Base-by-base conservation (phyloP, 2,797 vertebrate species). In the Myotis planiceps region DNA sequence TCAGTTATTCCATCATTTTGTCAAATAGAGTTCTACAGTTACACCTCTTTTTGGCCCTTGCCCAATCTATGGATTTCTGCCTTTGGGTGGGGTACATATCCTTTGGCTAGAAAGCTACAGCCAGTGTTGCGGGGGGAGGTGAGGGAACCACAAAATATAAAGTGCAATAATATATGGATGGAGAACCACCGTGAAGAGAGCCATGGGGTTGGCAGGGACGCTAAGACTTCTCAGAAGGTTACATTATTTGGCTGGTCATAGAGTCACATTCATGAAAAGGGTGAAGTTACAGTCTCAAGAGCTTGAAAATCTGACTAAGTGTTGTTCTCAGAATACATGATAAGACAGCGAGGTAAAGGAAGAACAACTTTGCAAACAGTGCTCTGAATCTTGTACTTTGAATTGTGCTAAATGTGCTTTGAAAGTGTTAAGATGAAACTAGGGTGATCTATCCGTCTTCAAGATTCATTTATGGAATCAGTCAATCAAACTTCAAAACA, bases 401-500 rank as follows among this genome's bases (percentile, higher is more conserved):
- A 79, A 51, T 32, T 66, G 39, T 49, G 16, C 21, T 76, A 53
- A 94, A 65, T 1, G 75, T 90, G 29, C 9, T 92, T 91, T 71
- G 39, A 72, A 92, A 55, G 39, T 72, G 19, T 87, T 84, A 74
- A 71, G 14, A 37, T 68, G 42, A 94, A 94, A 86, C 49, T 82
- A 68, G 86, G 32, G 74, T 71, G 51, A 74, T 74, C 88, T 90
- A 69, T 32, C 25, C 37, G 71, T 93, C 34, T 83, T 93, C 63
- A 85, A 47, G 42, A 92, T 60, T 93, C 84, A 82, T 93, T 97
- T 96, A 94, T 14, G 0, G 66, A 88, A 82, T 92, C 63, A 4
- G 19, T 93, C 78, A 95, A 6, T 95, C 91, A 96, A 51, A 87
- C 90, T 74, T 96, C 49, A 94, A 94, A 95, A 94, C 74, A 95